These are phyloP conservation scores for Epinephelus cyanopodus DNA, from an alignment of 2,113 vertebrate genomes.

Conservation along the genomic window DNA sequence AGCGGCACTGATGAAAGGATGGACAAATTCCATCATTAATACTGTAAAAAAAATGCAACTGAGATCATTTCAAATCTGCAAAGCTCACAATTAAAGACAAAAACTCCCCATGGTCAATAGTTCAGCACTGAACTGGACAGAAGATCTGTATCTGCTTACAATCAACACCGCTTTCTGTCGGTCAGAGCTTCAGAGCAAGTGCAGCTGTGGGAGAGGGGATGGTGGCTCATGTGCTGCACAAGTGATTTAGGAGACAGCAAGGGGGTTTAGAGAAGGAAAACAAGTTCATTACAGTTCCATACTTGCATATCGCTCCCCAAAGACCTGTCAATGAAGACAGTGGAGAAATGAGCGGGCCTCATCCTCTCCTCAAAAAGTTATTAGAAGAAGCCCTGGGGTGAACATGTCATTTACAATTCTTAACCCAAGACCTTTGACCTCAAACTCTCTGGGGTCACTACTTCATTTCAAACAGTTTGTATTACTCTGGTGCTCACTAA, in stretches of 20 bases:
- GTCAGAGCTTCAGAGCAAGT: constrained; percentile 62
- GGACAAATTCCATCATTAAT: constrained; percentile 7
- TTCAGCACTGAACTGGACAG: constrained; percentile 29
- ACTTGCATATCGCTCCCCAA: constrained; percentile 84
- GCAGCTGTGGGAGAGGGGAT: constrained; percentile 75
- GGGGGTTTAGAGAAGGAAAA: constrained; percentile 81
- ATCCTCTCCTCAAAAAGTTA: constrained; percentile 76
- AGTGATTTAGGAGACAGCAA: constrained; percentile 85
- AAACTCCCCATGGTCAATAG: constrained; percentile 33
- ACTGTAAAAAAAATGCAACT: background rate
- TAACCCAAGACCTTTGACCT: constrained; percentile 79
- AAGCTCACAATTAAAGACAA: constrained; percentile 33
- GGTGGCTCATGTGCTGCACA: constrained; percentile 68
- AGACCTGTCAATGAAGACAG: constrained; percentile 78
- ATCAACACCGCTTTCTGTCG: constrained; percentile 60
- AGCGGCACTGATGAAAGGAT: background rate
- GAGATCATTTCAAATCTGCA: constrained; percentile 30
- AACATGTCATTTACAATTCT: constrained; percentile 83
- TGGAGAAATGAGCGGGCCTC: constrained; percentile 78
- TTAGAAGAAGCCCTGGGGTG: constrained; percentile 79
- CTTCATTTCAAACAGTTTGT: constrained; percentile 80
- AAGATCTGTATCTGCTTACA: constrained; percentile 62
- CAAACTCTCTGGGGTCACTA: constrained; percentile 72
- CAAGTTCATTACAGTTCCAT: constrained; percentile 86
- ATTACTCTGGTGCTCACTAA: constrained; percentile 60